A percentile compares a stretch with the other conserved stretches of the same genome.
phyloP scores from a whole-genome alignment of 2,888 invertebrate species.

The Lagria hirta region DNA sequence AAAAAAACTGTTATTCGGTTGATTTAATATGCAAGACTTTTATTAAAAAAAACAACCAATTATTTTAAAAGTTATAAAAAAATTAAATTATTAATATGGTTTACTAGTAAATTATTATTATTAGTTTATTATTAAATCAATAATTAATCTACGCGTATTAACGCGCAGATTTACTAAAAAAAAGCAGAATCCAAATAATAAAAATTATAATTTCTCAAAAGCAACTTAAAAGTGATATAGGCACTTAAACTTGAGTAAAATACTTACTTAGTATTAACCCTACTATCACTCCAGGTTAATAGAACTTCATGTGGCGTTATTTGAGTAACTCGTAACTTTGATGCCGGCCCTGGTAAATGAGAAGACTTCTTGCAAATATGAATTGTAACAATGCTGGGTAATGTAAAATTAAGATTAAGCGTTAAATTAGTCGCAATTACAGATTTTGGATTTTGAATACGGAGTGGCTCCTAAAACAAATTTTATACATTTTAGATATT shows the following conservation, averaged over 20 bases:
- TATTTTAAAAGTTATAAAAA: too few species aligned
- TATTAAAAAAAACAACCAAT: too few species aligned
- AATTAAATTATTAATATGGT: too few species aligned
- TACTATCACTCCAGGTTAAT: slow-evolving; percentile 55
- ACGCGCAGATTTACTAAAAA: too few species aligned
- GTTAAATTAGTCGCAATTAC: slow-evolving; percentile 25
- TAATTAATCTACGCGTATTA: too few species aligned
- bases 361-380: slow-evolving; percentile 50
- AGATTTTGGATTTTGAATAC: slow-evolving; percentile 28
- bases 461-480: slow-evolving; percentile 36
- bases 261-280: slow-evolving; percentile 43
- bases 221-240: too few species aligned
- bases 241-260: slow-evolving; percentile 4
- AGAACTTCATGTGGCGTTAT: slow-evolving; percentile 56
- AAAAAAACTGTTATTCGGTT: too few species aligned
- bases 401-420: slow-evolving; percentile 34
- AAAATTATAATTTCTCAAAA: too few species aligned
- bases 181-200: too few species aligned
- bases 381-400: slow-evolving; percentile 54
- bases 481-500: slow-evolving; percentile 5
- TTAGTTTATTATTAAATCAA: too few species aligned
- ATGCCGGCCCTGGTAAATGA: slow-evolving; percentile 45
- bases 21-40: too few species aligned
- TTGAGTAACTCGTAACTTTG: slow-evolving; percentile 48
- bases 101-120: too few species aligned